phyloP scores from a whole-genome alignment of 2,888 invertebrate genomes.

The Stramonita haemastoma region DNA sequence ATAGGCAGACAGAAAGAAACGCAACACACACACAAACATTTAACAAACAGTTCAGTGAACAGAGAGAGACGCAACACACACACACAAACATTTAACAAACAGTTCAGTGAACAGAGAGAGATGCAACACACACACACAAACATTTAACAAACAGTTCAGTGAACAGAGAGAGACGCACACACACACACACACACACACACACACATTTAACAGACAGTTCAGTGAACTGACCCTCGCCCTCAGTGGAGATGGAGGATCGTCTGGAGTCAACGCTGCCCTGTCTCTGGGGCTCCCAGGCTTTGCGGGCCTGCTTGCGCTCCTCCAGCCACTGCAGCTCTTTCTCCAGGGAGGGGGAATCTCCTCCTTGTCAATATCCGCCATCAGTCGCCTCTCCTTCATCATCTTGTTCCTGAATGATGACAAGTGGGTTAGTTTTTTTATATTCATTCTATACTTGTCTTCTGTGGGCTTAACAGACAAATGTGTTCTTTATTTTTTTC shows the following conservation, averaged over 20 bases:
- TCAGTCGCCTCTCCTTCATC: constrained; percentile 46
- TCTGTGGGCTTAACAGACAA: too few species aligned
- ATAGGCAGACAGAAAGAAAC: too few species aligned
- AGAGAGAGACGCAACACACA: too few species aligned
- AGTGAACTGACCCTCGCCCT: constrained; percentile 45
- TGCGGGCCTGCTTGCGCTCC: constrained; percentile 44
- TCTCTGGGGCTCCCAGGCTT: constrained; percentile 38
- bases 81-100: too few species aligned
- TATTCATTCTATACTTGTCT: too few species aligned
- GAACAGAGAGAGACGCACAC: too few species aligned
- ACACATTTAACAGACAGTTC: background rate
- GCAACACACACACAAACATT: too few species aligned
- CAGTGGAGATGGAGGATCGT: constrained; percentile 51
- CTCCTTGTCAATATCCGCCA: constrained; percentile 48
- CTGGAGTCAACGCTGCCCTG: constrained; percentile 50
- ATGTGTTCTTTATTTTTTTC: too few species aligned
- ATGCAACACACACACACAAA: too few species aligned
- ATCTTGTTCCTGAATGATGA: constrained; percentile 34
- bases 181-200: too few species aligned
- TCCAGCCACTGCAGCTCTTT: constrained; percentile 54
- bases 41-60: too few species aligned
- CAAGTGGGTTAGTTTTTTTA: background rate
- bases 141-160: background rate
- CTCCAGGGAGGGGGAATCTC: constrained; percentile 49
- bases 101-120: too few species aligned